A percentile compares a stretch with the other conserved stretches of the same genome.
These are phyloP conservation scores for Galaxias olidus DNA, from an alignment of 2,797 vertebrate species.

Conservation along the genomic window DNA sequence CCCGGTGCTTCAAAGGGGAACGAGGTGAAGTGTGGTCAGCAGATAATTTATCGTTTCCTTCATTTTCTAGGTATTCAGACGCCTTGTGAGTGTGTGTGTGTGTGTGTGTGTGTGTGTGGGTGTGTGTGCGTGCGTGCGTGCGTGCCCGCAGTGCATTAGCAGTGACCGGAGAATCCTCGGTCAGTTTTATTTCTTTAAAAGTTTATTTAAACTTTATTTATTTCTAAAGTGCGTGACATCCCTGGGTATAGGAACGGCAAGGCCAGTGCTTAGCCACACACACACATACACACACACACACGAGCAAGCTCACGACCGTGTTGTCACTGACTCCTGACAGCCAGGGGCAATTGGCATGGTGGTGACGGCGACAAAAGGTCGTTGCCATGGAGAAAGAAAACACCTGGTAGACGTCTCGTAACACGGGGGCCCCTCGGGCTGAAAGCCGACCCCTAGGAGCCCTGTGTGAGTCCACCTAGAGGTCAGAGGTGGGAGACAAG, in stretches of 20 bases:
- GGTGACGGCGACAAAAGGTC: conserved; percentile 34
- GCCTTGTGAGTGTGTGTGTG: background rate
- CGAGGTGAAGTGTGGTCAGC: background rate
- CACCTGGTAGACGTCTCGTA: conserved; percentile 19
- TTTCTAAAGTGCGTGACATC: too few species aligned
- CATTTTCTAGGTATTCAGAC: conserved; percentile 5
- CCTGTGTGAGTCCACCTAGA: conserved; percentile 24
- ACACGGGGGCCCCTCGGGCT: conserved; percentile 16
- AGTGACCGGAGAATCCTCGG: background rate
- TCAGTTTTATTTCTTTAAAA: too few species aligned
- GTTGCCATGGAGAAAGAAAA: conserved; percentile 30
- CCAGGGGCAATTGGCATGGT: conserved; percentile 14
- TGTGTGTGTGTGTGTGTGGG: background rate
- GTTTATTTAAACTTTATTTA: too few species aligned
- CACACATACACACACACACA: background rate
- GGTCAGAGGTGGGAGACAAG: background rate
- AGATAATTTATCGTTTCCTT: conserved; percentile 37
- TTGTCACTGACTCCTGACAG: conserved; percentile 17
- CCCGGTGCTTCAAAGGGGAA: conserved; percentile 9
- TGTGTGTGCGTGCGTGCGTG: conserved; percentile 7
- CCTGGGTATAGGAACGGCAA: too few species aligned
- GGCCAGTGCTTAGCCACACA: background rate
- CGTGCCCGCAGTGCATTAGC: too few species aligned
- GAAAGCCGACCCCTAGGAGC: conserved; percentile 38
- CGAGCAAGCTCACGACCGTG: background rate